Evolutionary conservation across 2,797 vertebrate genomes (phyloP), one percentile per base, ranked within the genome.

Genomic region (Sylvia borin): DNA sequence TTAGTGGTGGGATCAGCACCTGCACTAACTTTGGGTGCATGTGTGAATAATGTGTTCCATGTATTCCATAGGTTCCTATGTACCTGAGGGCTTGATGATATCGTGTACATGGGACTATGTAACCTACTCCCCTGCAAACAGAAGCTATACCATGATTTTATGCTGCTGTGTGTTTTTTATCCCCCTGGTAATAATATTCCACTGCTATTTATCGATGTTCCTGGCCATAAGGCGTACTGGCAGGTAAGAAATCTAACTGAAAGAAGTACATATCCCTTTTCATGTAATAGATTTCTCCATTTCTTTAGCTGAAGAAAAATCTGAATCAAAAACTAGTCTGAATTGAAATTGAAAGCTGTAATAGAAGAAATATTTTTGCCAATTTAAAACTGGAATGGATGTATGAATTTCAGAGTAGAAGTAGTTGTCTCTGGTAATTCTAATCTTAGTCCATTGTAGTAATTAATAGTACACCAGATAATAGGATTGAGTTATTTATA

Each of bases 101-200:
- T 98, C 97, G 40, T 98, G 97, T 87, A 98, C 97, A 0, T 97
- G 97, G 97, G 97, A 98, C 85, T 98, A 98, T 36, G 88, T 97
- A 67, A 97, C 97, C 54, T 96, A 96, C 81, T 97, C 97, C 42
- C 92, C 97, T 32, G 94, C 96, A 85, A 98, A 97, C 82, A 97
- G 96, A 97, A 98, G 97, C 72, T 98, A 97, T 88, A 98, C 97
- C 55, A 97, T 98, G 97, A 97, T 98, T 95, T 92, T 98, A 29
- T 98, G 97, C 68, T 98, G 97, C 84, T 98, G 95, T 0, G 97
- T 98, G 51, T 98, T 98, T 95, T 98, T 98, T 81, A 96, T 98
- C 66, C 97, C 97, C 14, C 74, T 98, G 65, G 27, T 97, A 74
- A 92, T 97, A 92, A 98, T 97, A 93, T 97, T 96, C 82, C 80